These are phyloP conservation scores for Helicolenus hilgendorfi DNA, from an alignment of 2,797 vertebrate species.

Conservation along the genomic window DNA sequence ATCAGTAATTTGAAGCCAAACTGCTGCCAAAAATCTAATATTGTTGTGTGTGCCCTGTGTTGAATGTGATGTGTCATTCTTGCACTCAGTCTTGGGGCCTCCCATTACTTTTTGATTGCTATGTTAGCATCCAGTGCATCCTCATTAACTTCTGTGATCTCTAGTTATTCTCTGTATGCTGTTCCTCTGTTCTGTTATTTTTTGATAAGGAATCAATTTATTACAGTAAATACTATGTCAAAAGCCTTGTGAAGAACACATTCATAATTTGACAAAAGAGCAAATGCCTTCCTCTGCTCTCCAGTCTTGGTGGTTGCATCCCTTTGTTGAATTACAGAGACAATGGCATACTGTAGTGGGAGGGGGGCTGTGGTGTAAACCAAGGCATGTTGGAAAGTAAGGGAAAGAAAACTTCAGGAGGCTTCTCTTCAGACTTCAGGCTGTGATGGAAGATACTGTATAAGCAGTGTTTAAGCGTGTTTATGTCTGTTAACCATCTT, in stretches of 20 bases:
- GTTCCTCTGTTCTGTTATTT: conserved; percentile 35
- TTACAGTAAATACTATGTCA: conserved; percentile 37
- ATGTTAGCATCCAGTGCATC: conserved; percentile 19
- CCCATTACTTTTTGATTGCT: conserved; percentile 37
- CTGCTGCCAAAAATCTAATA: not conserved
- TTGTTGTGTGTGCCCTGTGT: not conserved
- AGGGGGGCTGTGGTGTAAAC: not conserved
- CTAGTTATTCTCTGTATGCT: conserved; percentile 12
- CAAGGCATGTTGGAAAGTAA: conserved; percentile 15
- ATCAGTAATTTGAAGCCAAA: not conserved
- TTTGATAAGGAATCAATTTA: conserved; percentile 52
- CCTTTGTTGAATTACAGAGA: conserved; percentile 11
- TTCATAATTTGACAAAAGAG: conserved; percentile 16
- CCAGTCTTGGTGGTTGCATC: not conserved
- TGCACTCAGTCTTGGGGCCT: conserved; percentile 9
- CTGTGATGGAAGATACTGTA: not conserved
- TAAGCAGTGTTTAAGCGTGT: conserved; percentile 5
- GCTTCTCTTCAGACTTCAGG: not conserved
- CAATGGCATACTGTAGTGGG: not conserved
- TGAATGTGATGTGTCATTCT: not conserved
- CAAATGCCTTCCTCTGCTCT: conserved; percentile 16
- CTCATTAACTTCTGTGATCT: conserved; percentile 59
- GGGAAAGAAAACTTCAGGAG: not conserved
- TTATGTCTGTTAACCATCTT: conserved; percentile 19
- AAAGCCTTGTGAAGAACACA: conserved; percentile 21